Evolutionary conservation across 2,888 invertebrate species (phyloP), one percentile per base, ranked within the genome.

Genomic region (Deilephila elpenor): DNA sequence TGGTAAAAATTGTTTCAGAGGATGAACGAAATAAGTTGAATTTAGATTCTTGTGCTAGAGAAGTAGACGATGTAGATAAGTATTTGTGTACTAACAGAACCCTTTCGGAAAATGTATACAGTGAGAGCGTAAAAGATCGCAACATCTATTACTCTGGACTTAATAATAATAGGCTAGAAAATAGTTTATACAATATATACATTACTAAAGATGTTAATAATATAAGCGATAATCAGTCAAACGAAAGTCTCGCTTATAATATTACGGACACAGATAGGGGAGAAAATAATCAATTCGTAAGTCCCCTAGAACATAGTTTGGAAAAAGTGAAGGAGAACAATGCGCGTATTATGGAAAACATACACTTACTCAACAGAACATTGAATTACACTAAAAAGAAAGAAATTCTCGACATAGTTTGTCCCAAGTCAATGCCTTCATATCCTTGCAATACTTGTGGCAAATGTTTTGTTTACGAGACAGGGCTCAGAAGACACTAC

Each of bases 261-360:
- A 25, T 25, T 19, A 37, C 71, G 37, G 29, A 71, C 44, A 86
- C 86, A 75, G 81, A 84, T 78, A 77, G 89, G 60, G 79, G 78
- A 44, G 79, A 83, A 74, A 51, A 76, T 17, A 82, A 80, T 34
- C 74, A 80, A 73, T 75, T 76, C 78, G 73, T 84, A n/a, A 89
- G 88, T 77, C 90, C 91, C 34, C 81, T 95, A 74, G 94, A 95
- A 82, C 87, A 90, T 71, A 93, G 93, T 73, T 83, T 95, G 44
- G 91, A 93, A 82, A 94, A 89, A 81, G 94, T 95, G 3, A 91
- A 93, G 77, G 91, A 92, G 82, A 95, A 93, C 74, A 95, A 95
- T 80, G 93, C 93, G 64, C 87, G 89, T 29, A 95, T 95, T 59
- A 93, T 94, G 93, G 89, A 93, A 85, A 95, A 95, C 76, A 95